Base-by-base conservation (phyloP, 2,113 vertebrate genomes). In the Lycaon pictus region DNA sequence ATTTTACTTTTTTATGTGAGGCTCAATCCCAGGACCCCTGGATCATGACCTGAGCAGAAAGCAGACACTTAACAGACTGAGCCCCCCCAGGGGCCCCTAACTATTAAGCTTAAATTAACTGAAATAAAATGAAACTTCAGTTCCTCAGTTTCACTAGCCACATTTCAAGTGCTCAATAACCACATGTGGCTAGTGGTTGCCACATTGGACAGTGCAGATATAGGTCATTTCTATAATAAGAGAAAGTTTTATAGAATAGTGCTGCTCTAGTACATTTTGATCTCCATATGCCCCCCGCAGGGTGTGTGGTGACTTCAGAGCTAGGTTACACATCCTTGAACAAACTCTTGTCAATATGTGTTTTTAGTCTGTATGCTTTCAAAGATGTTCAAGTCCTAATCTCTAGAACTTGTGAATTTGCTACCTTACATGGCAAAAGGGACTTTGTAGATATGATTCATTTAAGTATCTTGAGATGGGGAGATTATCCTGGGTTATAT, bases 101-200 rank as follows among this genome's bases (percentile, higher is more conserved):
- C 79, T 95, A 77, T 83, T 89, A 71, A 48, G 27, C 71, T 62
- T 79, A 94, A 74, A 65, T 80, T 71, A 80, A 79, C 71, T 53
- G 92, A 92, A 92, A 74, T 90, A 53, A 25, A 90, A 43, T 51
- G 71, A 92, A 82, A 92, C 55, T 81, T 67, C 11, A 79, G n/a
- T 93, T 93, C 13, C 25, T 94, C 10, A 5, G 10, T 89, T 22
- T 93, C 37, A 81, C 43, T 76, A 63, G 71, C 22, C 58, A 88
- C 23, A 88, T 88, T 91, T 91, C 15, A 91, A 81, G 58, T 74
- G 25, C 37, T 92, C 53, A 76, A 51, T 56, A 95, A 71, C 27
- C 60, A 90, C 32, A 60, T 79, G 23, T 58, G 3, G 35, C 80
- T 90, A 60, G 58, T 43, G 20, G 76, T 15, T 88, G 88, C 83